These are phyloP conservation scores for cattle (Bos taurus) DNA, from an alignment of 2,113 vertebrate species.

Conservation along the genomic window DNA sequence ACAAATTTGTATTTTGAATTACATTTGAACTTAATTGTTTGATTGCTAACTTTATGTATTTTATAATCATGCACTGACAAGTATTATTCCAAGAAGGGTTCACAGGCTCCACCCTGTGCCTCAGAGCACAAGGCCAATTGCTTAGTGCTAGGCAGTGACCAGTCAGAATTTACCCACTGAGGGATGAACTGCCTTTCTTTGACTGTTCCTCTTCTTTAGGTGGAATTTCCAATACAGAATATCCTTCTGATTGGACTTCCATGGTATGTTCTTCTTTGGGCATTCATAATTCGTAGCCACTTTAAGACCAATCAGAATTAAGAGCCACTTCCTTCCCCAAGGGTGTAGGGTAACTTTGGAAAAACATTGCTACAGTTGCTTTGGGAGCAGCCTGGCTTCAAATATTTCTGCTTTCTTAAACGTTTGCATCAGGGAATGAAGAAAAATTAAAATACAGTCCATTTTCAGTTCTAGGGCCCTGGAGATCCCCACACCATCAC, in stretches of 20 bases:
- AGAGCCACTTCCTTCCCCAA: background rate
- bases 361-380: background rate
- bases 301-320: background rate
- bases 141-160: background rate
- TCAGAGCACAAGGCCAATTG: background rate
- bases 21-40: background rate
- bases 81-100: background rate
- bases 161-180: background rate
- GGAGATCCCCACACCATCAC: conserved; percentile 18
- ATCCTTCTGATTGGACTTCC: background rate
- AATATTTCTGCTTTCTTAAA: background rate
- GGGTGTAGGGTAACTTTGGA: background rate
- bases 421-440: conserved; percentile 33
- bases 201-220: conserved; percentile 43
- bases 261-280: background rate
- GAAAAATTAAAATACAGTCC: conserved; percentile 16
- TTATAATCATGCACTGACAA: background rate
- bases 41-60: background rate
- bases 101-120: too few relatives aligned
- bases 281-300: background rate
- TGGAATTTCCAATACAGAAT: background rate
- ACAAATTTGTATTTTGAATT: background rate
- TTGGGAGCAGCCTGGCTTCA: background rate
- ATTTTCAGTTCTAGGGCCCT: conserved; percentile 53
- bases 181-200: conserved; percentile 20